Base-by-base conservation (phyloP, 2,797 vertebrate species). In the Scolopax bukidnonensis region DNA sequence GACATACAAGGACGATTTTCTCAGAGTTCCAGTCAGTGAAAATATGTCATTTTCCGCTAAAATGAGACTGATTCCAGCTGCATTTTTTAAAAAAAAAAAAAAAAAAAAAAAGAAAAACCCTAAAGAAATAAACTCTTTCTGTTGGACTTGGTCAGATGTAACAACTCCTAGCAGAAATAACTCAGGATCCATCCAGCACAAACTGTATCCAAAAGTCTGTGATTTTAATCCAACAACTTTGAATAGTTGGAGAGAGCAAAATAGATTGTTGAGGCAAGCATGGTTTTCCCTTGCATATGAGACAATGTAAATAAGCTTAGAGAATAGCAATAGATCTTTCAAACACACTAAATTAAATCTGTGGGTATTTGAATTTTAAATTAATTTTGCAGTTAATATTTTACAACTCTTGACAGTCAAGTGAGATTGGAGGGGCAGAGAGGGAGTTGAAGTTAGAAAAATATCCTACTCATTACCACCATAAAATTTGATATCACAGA, bases 21-120 rank as follows among this genome's bases (percentile, higher is more conserved):
- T 94, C 48, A 80, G 77, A 84, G 81, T 80, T 93, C 56, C 48
- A 85, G 92, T 79, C 45, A 93, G 64, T 87, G 89, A 71, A 92
- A 94, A 87, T 92, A 87, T 23, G 68, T 92, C 41, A 85, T 95
- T 94, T 96, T 83, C 64, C 56, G 83, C 85, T 94, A 95, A 96
- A 95, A 93, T 96, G 91, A 96, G 83, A 48, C 73, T 83, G 95
- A 33, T 56, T 89, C 20, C 78, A 89, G 60, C 38, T 95, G 68
- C 38, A 53, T 38, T 75, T 2, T 32, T 30, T 30, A 76, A 57
- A 41, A 56, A 77, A 13, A 21, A 61, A 41, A 41, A 67, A 41
- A 24, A 4, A 24, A 17, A 53, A 33, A 25, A 36, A 38, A 10
- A 3, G 0, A 57, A 71, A 78, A 67, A 3, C 23, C 12, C 41